Conservation (phyloP, 2,113 vertebrate genomes). For the Edolisoma coerulescens region DNA sequence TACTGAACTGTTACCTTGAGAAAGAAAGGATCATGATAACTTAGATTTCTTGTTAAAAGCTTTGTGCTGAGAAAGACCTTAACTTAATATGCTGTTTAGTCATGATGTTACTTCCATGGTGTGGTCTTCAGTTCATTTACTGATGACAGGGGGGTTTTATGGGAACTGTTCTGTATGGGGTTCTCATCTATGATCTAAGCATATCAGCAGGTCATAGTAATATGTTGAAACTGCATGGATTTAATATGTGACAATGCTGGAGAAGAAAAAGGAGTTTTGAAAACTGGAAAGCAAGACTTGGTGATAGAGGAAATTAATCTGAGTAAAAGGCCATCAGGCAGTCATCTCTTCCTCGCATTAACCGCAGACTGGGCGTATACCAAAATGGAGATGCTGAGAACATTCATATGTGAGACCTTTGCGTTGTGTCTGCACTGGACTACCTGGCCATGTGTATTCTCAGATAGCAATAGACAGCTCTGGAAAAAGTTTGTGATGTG, state of each 20-base stretch:
- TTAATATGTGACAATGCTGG: background rate
- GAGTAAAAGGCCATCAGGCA: background rate
- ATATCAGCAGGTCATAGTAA: background rate
- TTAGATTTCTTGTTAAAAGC: background rate
- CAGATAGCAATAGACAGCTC: background rate
- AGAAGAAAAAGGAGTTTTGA: background rate
- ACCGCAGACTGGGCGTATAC: accelerated
- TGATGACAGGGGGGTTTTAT: background rate
- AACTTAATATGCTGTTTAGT: background rate
- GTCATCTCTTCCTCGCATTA: background rate
- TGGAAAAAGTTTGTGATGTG: background rate
- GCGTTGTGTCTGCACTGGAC: background rate
- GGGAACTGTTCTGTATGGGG: background rate
- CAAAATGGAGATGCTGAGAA: background rate
- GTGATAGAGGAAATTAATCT: background rate
- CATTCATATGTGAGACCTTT: background rate
- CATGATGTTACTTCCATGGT: background rate
- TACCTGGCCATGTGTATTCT: background rate
- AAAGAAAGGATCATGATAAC: background rate
- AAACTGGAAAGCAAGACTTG: background rate
- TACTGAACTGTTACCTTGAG: background rate
- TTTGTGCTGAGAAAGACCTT: background rate
- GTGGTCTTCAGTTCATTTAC: background rate
- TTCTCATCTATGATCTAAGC: background rate
- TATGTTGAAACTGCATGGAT: background rate